Base-by-base conservation (phyloP, 2,888 invertebrate genomes). In the Carpatolechia fugitivella region DNA sequence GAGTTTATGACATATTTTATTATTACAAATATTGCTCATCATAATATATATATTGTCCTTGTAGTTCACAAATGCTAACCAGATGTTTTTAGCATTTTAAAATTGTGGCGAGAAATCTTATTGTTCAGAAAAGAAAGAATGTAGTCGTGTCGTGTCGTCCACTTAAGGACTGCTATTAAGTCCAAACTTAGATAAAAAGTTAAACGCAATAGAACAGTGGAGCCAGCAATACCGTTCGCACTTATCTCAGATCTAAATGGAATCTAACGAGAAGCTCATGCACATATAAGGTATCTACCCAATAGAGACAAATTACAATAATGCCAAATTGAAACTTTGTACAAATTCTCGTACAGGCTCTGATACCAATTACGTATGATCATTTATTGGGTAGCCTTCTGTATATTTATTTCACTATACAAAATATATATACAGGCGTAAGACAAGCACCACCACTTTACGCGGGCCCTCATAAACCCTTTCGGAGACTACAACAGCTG, bases 181-280 rank as follows among this genome's bases (percentile, higher is more conserved):
- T 52, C 41, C 33, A 33, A 44, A 52, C 31, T 52, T 14, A 51
- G 31, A 48, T 51, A 14, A 38, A 31, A 48, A 24, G 51, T 38
- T 24, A 7, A 48, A 55, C 54, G 60, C 57, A 60, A 44, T 4
- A 29, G 13, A 29, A 44, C 29, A 44, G 44, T 44, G n/a, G 41
- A 33, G 24, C 11, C 29, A 31, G 8, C 31, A 31, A 16, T 31
- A 47, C 10, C 57, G 59, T 58, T 56, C 52, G 54, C 40, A 55
- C 41, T 57, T 60, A 61, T 64, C 57, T 60, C 40, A 55, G 54
- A 61, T 61, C 29, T 31, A 53, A 54, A 56, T 52, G 51, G 55
- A 33, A 24, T 61, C 59, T 59, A 47, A 54, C 60, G 61, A 62
- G 54, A 62, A 58, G 61, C 29, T 48, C 48, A 40, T 48, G 48